These are phyloP conservation scores for Brachionus rotundiformis DNA, from an alignment of 1,140 invertebrate genomes.

Conservation along the genomic window DNA sequence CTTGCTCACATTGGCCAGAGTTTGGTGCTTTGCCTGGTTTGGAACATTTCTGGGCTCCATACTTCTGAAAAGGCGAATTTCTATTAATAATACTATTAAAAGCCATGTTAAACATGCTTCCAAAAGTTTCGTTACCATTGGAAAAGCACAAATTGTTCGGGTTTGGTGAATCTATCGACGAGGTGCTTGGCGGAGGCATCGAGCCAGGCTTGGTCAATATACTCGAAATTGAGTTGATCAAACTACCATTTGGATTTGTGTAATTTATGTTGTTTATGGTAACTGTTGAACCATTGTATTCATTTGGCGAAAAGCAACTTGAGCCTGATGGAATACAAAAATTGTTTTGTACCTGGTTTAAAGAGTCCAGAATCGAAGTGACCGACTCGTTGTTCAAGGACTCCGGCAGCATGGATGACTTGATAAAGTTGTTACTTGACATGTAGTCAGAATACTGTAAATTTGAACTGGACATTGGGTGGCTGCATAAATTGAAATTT, in stretches of 20 bases:
- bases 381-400: neutral
- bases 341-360: conserved; percentile 24
- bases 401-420: neutral
- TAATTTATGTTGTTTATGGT: conserved; percentile 41
- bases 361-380: neutral
- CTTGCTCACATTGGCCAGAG: neutral
- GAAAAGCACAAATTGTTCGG: neutral
- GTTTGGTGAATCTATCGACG: neutral
- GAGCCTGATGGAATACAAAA: neutral
- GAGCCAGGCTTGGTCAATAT: neutral
- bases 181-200: neutral
- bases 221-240: conserved; percentile 31
- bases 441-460: neutral
- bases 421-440: neutral
- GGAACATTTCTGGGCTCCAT: neutral
- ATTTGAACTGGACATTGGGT: neutral
- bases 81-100: neutral
- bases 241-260: conserved; percentile 27
- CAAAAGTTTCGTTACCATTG: neutral
- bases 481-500: neutral
- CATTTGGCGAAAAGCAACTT: neutral
- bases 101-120: neutral
- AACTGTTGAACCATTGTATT: conserved; percentile 17
- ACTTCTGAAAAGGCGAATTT: conserved; percentile 41
- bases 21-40: neutral